Conservation (phyloP, 2,797 vertebrate genomes). For the Selene dorsalis region DNA sequence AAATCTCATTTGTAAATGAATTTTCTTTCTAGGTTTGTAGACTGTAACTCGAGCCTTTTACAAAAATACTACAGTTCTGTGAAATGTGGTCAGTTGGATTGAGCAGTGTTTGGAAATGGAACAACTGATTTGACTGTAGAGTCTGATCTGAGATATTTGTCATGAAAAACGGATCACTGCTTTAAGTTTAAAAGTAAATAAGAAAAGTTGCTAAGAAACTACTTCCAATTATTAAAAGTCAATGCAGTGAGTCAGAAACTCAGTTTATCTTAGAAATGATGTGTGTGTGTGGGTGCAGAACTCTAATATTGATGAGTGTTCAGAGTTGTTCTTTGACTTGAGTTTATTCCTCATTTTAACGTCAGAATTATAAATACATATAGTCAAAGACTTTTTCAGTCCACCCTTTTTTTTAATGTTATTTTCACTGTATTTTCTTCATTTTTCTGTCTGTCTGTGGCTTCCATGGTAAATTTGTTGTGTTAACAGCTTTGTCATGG, state of each 20-base stretch:
- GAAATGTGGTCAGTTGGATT: background rate
- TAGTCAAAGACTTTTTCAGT: too few species aligned
- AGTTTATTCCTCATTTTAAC: background rate
- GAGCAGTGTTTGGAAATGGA: background rate
- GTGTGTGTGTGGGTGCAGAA: too few species aligned
- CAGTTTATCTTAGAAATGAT: background rate
- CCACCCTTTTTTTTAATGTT: background rate
- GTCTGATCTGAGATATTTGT: background rate
- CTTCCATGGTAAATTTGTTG: background rate
- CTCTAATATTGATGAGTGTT: background rate
- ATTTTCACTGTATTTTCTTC: background rate
- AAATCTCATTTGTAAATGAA: background rate
- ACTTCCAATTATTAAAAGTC: background rate
- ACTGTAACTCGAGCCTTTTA: constrained; percentile 15
- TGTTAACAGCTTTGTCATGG: background rate
- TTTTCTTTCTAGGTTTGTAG: constrained; percentile 15
- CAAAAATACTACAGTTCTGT: background rate
- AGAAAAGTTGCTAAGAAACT: background rate
- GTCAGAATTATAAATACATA: too few species aligned
- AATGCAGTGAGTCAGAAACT: background rate
- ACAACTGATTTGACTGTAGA: background rate
- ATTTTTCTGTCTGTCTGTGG: background rate
- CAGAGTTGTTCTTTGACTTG: background rate
- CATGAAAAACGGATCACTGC: background rate
- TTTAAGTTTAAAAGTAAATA: background rate